Conservation (phyloP, 2,888 invertebrate species). For the Halictus quadricinctus region DNA sequence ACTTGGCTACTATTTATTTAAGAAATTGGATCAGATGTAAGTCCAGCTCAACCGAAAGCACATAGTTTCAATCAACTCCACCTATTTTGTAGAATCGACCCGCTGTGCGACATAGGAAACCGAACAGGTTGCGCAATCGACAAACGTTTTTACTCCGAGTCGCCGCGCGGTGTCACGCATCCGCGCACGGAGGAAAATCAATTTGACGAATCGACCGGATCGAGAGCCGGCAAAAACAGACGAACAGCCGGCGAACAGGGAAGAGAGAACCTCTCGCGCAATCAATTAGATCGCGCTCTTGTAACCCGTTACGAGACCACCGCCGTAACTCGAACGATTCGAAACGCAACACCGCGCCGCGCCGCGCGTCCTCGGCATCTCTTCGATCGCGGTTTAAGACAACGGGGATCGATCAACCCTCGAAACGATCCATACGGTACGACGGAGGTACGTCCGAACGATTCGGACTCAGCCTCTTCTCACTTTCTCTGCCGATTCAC, state of each 20-base stretch:
- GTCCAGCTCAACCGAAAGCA: too few species aligned
- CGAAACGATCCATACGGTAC: neutral
- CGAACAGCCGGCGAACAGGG: neutral
- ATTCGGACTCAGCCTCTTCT: neutral
- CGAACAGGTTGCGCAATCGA: slow-evolving; percentile 20
- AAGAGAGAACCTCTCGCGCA: neutral
- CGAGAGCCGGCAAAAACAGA: neutral
- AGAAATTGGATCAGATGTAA: too few species aligned
- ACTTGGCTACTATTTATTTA: too few species aligned
- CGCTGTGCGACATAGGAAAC: neutral
- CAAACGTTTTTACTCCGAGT: neutral
- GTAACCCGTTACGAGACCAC: neutral
- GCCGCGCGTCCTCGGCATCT: too few species aligned
- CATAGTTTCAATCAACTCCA: neutral
- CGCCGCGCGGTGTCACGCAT: neutral
- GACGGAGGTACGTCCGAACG: neutral
- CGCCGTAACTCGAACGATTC: neutral
- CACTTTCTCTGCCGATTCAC: slow-evolving; percentile 27
- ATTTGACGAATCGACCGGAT: neutral
- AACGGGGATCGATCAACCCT: neutral
- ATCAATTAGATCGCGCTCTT: neutral
- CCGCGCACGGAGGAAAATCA: neutral
- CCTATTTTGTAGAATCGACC: neutral
- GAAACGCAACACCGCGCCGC: neutral
- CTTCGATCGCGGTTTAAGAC: neutral